Conservation (phyloP, 2,113 vertebrate genomes). For the Phaethornis superciliosus region DNA sequence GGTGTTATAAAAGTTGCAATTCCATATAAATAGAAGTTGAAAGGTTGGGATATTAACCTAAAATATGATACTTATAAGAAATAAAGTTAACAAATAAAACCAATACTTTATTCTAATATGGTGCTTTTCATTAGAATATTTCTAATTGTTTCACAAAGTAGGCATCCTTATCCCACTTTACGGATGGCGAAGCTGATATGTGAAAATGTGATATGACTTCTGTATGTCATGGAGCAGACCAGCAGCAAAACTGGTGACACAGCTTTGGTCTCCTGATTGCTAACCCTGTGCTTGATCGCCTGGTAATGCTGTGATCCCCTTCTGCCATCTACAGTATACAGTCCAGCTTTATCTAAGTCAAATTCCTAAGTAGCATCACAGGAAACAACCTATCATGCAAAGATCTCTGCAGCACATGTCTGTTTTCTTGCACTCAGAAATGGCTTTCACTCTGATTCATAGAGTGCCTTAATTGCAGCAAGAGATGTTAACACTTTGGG, state of each 20-base stretch:
- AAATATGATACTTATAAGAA: not conserved
- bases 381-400: not conserved
- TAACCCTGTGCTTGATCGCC: not conserved
- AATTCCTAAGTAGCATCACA: not conserved
- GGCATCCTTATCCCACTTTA: not conserved
- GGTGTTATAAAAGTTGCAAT: not conserved
- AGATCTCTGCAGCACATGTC: not conserved
- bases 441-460: not conserved
- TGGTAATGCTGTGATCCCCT: not conserved
- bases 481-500: not conserved
- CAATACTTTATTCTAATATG: not conserved
- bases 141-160: not conserved
- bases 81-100: not conserved
- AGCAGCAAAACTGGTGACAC: not conserved
- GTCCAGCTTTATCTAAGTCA: not conserved
- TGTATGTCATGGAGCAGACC: not conserved
- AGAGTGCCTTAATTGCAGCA: not conserved
- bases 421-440: not conserved
- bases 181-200: not conserved
- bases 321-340: conserved; percentile 4
- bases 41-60: not conserved
- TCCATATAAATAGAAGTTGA: not conserved
- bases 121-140: not conserved
- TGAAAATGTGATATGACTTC: not conserved
- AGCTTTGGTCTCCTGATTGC: not conserved